Conservation (phyloP, 2,113 vertebrate species). For the Thinocorus orbignyianus region DNA sequence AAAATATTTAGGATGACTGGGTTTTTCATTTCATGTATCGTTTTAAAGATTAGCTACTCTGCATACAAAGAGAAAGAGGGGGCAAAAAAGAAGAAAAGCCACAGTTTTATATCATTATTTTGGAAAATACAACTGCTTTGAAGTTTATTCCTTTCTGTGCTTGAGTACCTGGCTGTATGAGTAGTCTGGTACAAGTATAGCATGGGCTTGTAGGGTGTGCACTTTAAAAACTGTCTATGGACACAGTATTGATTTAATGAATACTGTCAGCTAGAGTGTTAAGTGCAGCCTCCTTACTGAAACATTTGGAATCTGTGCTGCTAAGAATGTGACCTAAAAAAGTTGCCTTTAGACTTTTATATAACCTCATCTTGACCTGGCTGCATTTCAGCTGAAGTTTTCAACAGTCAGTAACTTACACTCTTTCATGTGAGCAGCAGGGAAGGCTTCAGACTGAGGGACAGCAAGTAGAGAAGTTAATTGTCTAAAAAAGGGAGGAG, state of each 20-base stretch:
- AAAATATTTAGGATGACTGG: background rate
- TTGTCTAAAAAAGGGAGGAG: slow-evolving; percentile 30
- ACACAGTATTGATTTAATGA: background rate
- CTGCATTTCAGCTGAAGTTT: slow-evolving; percentile 59
- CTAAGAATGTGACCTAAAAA: slow-evolving; percentile 61
- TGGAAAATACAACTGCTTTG: background rate
- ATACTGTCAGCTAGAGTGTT: slow-evolving; percentile 4
- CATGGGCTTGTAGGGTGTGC: background rate
- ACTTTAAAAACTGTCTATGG: background rate
- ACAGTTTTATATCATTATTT: background rate
- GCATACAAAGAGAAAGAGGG: background rate
- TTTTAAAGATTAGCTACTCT: background rate
- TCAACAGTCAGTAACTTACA: slow-evolving; percentile 62
- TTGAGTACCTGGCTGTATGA: background rate
- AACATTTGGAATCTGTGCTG: slow-evolving; percentile 1
- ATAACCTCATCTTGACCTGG: slow-evolving; percentile 65
- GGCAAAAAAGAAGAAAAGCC: background rate
- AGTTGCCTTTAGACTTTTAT: slow-evolving; percentile 63
- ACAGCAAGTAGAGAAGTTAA: slow-evolving; percentile 47
- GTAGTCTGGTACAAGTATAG: background rate
- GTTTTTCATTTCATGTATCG: background rate
- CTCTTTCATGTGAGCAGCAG: slow-evolving; percentile 63
- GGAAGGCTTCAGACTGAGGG: slow-evolving; percentile 53
- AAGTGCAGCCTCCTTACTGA: slow-evolving; percentile 23
- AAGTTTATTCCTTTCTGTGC: background rate